Evolutionary conservation across 2,888 invertebrate genomes (phyloP).

Genomic region (Spodoptera picta): DNA sequence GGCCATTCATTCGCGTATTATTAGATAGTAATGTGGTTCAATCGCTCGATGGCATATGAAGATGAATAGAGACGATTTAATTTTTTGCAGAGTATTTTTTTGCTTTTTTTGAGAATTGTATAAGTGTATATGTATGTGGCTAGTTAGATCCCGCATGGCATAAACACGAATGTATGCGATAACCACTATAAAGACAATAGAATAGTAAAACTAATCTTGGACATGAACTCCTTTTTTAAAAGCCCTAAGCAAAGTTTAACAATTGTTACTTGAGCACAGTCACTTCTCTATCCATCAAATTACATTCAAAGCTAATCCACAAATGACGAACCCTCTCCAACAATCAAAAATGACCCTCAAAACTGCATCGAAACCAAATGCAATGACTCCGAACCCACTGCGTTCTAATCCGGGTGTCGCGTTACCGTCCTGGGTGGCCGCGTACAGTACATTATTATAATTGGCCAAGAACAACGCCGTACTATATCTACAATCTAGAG

Average conservation of each 20-base stretch:
- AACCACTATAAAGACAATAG: too few species aligned
- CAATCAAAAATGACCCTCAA: conserved; percentile 4
- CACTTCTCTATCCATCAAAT: neutral
- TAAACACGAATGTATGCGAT: too few species aligned
- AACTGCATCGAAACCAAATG: conserved; percentile 25
- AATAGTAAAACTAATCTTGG: too few species aligned
- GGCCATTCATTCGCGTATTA: conserved; percentile 76
- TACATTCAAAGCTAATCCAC: neutral
- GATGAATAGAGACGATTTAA: conserved; percentile 48
- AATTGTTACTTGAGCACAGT: neutral
- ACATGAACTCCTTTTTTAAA: too few species aligned
- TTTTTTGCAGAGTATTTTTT: neutral
- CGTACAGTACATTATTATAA: conserved; percentile 72
- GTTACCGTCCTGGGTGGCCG: conserved; percentile 82
- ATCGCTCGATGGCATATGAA: conserved; percentile 70
- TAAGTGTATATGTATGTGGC: too few species aligned
- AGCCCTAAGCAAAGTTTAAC: too few species aligned
- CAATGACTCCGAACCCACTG: conserved; percentile 55
- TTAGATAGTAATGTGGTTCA: conserved; percentile 68
- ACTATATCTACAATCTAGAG: conserved; percentile 70
- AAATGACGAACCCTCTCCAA: neutral
- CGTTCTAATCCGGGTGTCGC: conserved; percentile 78
- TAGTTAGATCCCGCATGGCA: too few species aligned
- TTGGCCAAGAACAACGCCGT: conserved; percentile 70
- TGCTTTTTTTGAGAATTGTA: neutral